phyloP scores from a whole-genome alignment of 1,140 invertebrate genomes.

The Magallana ariakensis region DNA sequence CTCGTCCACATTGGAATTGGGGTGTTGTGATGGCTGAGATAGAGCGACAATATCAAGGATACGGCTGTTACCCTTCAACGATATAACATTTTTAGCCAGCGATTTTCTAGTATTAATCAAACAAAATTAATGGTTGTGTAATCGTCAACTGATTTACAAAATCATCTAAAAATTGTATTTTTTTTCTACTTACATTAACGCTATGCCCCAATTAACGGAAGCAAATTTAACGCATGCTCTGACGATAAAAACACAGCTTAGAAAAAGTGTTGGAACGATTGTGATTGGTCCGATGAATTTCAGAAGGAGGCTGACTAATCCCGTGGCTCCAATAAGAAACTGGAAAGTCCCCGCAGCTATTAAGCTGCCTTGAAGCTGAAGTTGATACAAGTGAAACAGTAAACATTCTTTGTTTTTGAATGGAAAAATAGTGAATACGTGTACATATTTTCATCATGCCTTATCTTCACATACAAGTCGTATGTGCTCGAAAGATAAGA shows the following conservation, averaged over 20 bases:
- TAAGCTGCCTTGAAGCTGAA: slow-evolving; percentile 66
- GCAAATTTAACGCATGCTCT: slow-evolving; percentile 71
- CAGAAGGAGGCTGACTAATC: slow-evolving; percentile 73
- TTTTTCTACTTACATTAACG: slow-evolving; percentile 44
- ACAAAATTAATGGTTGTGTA: too few species aligned
- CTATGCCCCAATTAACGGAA: slow-evolving; percentile 76
- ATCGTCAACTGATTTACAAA: too few species aligned
- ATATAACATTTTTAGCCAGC: too few species aligned
- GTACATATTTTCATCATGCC: too few species aligned
- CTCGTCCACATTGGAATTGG: slow-evolving; percentile 84
- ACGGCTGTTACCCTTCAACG: slow-evolving; percentile 87
- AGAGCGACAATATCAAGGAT: slow-evolving; percentile 90
- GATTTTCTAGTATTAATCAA: too few species aligned
- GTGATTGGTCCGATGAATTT: slow-evolving; percentile 81
- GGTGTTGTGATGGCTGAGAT: slow-evolving; percentile 85
- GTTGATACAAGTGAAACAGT: too few species aligned
- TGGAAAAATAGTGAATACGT: too few species aligned
- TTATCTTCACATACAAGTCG: too few species aligned
- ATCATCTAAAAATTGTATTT: too few species aligned
- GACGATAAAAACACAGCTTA: slow-evolving; percentile 79
- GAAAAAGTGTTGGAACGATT: slow-evolving; percentile 79
- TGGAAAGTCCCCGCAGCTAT: slow-evolving; percentile 63
- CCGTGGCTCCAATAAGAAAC: slow-evolving; percentile 63
- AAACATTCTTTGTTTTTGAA: too few species aligned
- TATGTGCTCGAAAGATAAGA: too few species aligned